Percentiles rank a stretch among this genome's conserved stretches.
Conservation (phyloP, 2,113 vertebrate species). For the Myocastor coypus region DNA sequence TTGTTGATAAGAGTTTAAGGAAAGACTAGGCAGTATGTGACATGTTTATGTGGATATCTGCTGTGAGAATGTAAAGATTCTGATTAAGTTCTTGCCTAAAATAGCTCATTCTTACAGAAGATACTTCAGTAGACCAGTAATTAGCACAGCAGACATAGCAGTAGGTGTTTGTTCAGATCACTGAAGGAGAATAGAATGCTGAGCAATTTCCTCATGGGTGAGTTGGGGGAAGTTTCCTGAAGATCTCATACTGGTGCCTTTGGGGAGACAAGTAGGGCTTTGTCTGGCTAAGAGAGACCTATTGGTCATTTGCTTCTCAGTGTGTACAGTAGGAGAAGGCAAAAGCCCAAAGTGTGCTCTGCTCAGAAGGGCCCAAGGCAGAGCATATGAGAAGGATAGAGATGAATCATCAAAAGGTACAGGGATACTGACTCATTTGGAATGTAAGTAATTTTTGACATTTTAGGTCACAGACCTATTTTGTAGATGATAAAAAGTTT, state of each 20-base stretch:
- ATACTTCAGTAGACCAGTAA: neutral
- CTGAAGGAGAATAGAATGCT: neutral
- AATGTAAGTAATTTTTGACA: conserved; percentile 47
- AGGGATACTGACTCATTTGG: neutral
- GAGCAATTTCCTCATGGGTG: neutral
- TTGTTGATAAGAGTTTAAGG: neutral
- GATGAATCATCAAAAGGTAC: neutral
- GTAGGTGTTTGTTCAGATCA: neutral
- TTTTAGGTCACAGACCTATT: neutral
- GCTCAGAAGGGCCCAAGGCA: neutral
- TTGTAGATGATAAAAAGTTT: neutral
- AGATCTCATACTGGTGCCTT: neutral
- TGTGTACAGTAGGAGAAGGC: neutral
- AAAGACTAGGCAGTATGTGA: conserved; percentile 6
- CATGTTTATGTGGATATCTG: neutral
- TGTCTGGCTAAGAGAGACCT: neutral
- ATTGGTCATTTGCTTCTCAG: neutral
- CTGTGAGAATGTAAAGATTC: conserved; percentile 15
- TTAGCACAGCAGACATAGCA: neutral
- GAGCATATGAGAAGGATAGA: neutral
- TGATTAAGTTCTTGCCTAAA: conserved; percentile 1
- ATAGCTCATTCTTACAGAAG: conserved; percentile 21
- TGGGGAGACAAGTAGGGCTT: neutral
- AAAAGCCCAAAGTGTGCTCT: neutral
- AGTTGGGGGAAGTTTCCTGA: neutral